These are phyloP conservation scores for Fulmarus glacialis DNA, from an alignment of 2,113 vertebrate species.

Conservation along the genomic window DNA sequence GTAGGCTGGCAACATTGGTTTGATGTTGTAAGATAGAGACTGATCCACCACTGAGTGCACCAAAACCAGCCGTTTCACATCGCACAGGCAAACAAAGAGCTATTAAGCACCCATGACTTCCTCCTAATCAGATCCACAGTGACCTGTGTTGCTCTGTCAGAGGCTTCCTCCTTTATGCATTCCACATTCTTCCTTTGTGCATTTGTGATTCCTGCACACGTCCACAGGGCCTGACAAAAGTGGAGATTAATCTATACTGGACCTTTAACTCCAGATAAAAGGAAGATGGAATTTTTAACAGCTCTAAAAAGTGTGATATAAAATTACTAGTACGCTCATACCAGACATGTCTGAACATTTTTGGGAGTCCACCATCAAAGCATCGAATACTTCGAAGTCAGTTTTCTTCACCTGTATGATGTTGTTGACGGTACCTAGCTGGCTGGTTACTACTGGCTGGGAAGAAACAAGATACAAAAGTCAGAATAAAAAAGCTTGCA, in stretches of 20 bases:
- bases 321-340: constrained; percentile 67
- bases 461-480: constrained; percentile 40
- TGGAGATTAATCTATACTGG: background rate
- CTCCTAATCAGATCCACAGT: background rate
- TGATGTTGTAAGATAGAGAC: background rate
- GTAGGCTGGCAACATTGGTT: rapidly evolving
- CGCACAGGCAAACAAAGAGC: background rate
- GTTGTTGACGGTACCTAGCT: constrained; percentile 94
- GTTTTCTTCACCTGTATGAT: constrained; percentile 92
- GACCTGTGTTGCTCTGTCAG: background rate
- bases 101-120: background rate
- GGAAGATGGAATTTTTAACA: background rate
- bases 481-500: background rate
- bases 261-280: background rate
- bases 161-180: background rate
- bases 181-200: background rate
- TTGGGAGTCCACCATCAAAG: constrained; percentile 93
- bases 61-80: background rate
- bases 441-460: constrained; percentile 89
- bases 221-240: background rate
- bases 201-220: background rate
- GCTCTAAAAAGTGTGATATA: background rate
- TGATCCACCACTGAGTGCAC: background rate
- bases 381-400: constrained; percentile 98
- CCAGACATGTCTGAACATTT: constrained; percentile 91